phyloP scores from a whole-genome alignment of 1,140 invertebrate species.

The Drosophila insularis region DNA sequence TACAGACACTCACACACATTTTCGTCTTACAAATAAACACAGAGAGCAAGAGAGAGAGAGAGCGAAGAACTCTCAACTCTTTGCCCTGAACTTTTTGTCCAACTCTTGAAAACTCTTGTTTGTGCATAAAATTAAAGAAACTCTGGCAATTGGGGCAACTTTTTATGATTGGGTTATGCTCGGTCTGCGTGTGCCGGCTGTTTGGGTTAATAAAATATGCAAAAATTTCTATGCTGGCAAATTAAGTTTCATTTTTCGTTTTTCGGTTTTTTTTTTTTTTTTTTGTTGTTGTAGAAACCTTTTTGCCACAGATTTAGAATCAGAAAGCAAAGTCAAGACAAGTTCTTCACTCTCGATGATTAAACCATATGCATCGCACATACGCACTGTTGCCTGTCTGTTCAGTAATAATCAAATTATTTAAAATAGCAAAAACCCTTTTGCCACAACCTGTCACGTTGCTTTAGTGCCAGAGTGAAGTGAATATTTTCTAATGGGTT shows the following conservation, averaged over 20 bases:
- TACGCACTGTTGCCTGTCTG: constrained; percentile 43
- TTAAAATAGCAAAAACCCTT: constrained; percentile 64
- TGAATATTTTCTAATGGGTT: constrained; percentile 45
- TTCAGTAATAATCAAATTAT: constrained; percentile 72
- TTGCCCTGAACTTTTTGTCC: constrained; percentile 16
- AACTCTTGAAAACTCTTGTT: constrained; percentile 65
- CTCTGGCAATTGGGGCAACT: constrained; percentile 44
- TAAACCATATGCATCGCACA: constrained; percentile 37
- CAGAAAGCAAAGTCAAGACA: background rate
- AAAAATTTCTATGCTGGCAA: constrained; percentile 63
- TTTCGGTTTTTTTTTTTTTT: too few species aligned
- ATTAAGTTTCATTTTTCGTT: constrained; percentile 63
- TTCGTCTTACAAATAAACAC: constrained; percentile 34
- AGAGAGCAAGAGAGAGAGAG: too few species aligned
- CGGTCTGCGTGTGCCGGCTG: constrained; percentile 61
- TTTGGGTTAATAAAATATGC: constrained; percentile 77
- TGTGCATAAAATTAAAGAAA: constrained; percentile 76
- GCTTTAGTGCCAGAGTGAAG: background rate
- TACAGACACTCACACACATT: constrained; percentile 24
- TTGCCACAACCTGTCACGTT: constrained; percentile 51
- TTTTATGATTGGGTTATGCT: constrained; percentile 72
- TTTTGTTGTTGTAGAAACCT: constrained; percentile 39
- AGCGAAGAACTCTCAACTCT: background rate
- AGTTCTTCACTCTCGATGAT: constrained; percentile 25
- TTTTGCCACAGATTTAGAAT: constrained; percentile 16